Base-by-base conservation (phyloP, 30 jellyfish, hydroid and myxozoan species). In the Euphysa ruthae region DNA sequence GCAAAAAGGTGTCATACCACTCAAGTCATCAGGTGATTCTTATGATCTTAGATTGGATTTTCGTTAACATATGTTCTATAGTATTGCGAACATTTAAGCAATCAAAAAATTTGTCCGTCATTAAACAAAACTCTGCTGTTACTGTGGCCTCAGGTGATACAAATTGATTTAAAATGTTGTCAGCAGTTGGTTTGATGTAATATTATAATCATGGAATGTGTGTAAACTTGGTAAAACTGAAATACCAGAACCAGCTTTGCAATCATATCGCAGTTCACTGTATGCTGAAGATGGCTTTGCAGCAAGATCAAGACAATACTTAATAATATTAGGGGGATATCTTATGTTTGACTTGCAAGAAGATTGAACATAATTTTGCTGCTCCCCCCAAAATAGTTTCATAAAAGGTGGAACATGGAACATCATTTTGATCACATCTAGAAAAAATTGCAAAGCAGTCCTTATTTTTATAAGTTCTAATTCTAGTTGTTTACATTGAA, bases 311-410 rank as follows among this genome's bases (percentile, higher is more conserved):
- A 38, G n/a, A 38, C 52, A 38, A 38, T 8, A 38, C n/a, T 38
- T 38, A n/a, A 38, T n/a, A 38, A 38, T 38, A 12, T 8, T 38
- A 8, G 52, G 52, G n/a, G 12, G 52, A 38, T 38, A 38, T 38
- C 52, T 38, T 12, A 38, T 8, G n/a, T 12, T 8, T 38, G 14
- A 8, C 14, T 12, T 8, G n/a, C 14, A 38, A 38, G 14, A 38
- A 38, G 52, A 12, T 49, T 22, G 20, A 27, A 43, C 33, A 49
- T 68, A 68, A 6, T 68, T 68, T 68, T 68, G 76, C 30, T 68
- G 80, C 29, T 73, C 85, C 35, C 58, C 80, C 85, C 85, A 73
- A 46, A 73, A 73, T 20, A 73, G 32, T 58, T 58, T 58, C 85
- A 73, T 73, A 32, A 73, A 73, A 13, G 85, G 76, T 16, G 85